These are phyloP conservation scores for Latheticus oryzae DNA, from an alignment of 2,888 invertebrate genomes.

Conservation along the genomic window DNA sequence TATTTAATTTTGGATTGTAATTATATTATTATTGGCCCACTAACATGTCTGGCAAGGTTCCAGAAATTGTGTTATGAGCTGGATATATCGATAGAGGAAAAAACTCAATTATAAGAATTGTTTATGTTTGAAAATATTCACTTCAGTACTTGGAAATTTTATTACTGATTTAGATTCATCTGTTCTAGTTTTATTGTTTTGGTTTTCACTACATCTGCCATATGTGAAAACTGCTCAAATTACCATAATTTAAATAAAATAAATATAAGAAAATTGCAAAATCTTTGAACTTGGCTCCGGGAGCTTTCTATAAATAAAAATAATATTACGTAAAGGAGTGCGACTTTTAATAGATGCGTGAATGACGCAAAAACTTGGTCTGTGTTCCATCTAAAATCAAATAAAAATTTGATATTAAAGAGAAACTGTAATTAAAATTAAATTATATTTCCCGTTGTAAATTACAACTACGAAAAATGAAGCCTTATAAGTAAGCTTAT, in stretches of 20 bases:
- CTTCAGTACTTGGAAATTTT: no score
- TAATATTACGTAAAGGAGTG: slow-evolving; percentile 20
- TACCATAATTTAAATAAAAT: slow-evolving; percentile 12
- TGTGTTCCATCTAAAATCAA: slow-evolving; percentile 9
- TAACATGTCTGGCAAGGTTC: slow-evolving; percentile 33
- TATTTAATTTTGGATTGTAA: slow-evolving; percentile 17
- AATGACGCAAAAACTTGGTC: slow-evolving; percentile 24
- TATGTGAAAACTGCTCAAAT: no score
- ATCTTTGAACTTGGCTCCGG: slow-evolving; percentile 30
- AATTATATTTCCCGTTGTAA: slow-evolving; percentile 3
- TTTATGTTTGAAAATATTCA: no score
- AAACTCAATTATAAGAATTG: no score
- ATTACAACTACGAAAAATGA: no score
- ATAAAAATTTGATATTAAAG: slow-evolving; percentile 20
- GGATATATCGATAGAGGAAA: not conserved
- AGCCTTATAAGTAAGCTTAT: no score
- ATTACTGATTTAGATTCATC: no score
- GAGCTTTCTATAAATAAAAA: slow-evolving; percentile 29
- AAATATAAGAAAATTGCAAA: slow-evolving; percentile 5
- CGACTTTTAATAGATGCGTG: slow-evolving; percentile 24
- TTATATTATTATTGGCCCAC: slow-evolving; percentile 33
- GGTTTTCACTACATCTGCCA: no score
- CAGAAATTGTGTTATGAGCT: slow-evolving; percentile 23
- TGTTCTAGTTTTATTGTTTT: no score
- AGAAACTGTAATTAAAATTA: no score